These are phyloP conservation scores for Zosterops hypoxanthus DNA, from an alignment of 2,113 vertebrate genomes.

Conservation along the genomic window DNA sequence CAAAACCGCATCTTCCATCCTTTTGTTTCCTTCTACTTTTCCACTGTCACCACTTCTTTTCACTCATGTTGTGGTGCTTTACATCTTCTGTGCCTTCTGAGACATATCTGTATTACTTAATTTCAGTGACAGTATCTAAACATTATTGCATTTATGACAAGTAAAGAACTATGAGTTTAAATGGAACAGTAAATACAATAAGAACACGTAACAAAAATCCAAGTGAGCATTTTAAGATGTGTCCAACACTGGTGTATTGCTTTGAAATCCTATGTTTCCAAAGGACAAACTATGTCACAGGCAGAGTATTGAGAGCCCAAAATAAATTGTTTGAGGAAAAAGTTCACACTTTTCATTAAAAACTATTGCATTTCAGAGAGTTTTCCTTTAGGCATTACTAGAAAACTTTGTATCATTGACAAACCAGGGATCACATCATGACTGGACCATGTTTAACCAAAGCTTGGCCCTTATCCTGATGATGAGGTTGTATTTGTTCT, in stretches of 20 bases:
- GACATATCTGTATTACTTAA: background rate
- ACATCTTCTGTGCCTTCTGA: background rate
- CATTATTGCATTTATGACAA: background rate
- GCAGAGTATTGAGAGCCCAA: background rate
- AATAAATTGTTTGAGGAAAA: background rate
- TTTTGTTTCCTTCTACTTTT: background rate
- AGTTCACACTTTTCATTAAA: background rate
- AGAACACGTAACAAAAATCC: background rate
- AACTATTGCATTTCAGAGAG: background rate
- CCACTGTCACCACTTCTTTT: background rate
- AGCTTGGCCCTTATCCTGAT: background rate
- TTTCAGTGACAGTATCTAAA: background rate
- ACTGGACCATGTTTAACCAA: background rate
- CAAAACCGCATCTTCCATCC: background rate
- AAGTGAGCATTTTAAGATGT: background rate
- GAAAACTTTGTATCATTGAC: background rate
- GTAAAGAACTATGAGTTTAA: background rate
- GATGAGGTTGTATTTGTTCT: background rate
- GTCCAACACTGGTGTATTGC: background rate
- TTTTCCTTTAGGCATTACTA: background rate
- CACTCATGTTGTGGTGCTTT: background rate
- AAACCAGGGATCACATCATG: background rate
- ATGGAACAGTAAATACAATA: background rate
- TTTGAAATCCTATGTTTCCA: background rate
- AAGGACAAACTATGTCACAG: background rate